Percentiles rank a stretch among this genome's conserved stretches.
Conservation (phyloP, 2,113 vertebrate species). For the Sporophila hypoxantha region DNA sequence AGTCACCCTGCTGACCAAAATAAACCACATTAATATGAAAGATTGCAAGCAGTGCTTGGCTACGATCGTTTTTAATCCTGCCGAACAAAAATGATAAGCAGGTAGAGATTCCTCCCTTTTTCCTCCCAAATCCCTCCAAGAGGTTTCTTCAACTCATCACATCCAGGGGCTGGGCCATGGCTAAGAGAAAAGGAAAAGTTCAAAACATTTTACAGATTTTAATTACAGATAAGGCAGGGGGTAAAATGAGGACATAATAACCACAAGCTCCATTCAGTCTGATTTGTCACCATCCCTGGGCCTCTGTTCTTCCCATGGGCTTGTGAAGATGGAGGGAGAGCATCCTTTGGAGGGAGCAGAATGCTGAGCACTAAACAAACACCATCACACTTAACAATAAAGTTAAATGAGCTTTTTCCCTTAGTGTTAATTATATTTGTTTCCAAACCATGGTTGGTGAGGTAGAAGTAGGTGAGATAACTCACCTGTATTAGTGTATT, state of each 20-base stretch:
- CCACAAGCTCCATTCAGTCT: neutral
- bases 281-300: neutral
- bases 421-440: neutral
- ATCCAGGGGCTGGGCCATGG: neutral
- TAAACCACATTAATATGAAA: neutral
- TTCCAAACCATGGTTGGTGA: neutral
- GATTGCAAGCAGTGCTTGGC: neutral
- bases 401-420: neutral
- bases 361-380: neutral
- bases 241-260: neutral
- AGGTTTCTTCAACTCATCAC: neutral
- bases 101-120: neutral
- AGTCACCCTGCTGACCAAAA: neutral
- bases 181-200: constrained; percentile 7
- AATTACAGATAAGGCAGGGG: neutral
- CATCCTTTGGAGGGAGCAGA: neutral
- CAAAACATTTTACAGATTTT: neutral
- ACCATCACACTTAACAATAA: neutral
- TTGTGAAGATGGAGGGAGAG: neutral
- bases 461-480: neutral
- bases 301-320: neutral
- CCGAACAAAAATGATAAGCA: neutral
- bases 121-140: neutral
- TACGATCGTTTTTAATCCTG: neutral
- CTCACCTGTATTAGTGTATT: too few relatives aligned